Percentiles rank a stretch among this genome's conserved stretches.
These are phyloP conservation scores for Ovis canadensis DNA, from an alignment of 2,113 vertebrate species.

Conservation along the genomic window DNA sequence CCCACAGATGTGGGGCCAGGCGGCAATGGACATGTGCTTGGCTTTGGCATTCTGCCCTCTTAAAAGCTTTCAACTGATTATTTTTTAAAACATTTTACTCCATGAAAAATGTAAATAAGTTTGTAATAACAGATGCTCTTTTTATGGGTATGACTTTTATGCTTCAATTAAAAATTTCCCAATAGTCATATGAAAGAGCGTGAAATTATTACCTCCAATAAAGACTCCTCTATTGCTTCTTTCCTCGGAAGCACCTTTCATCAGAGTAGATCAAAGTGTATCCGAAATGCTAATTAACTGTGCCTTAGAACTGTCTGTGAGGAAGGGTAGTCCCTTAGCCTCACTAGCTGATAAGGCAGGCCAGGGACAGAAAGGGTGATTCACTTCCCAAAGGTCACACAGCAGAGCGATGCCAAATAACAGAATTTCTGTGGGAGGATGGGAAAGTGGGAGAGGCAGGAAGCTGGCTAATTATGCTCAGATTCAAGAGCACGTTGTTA, in stretches of 20 bases:
- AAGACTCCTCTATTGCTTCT: conserved; percentile 48
- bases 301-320: conserved; percentile 17
- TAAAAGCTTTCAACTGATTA: conserved; percentile 75
- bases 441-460: neutral
- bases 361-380: conserved; percentile 9
- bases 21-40: conserved; percentile 72
- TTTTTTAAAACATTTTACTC: conserved; percentile 74
- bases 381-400: conserved; percentile 18
- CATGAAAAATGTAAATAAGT: conserved; percentile 73
- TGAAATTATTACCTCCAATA: conserved; percentile 72
- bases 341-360: conserved; percentile 7
- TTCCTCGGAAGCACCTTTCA: conserved; percentile 70
- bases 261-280: conserved; percentile 70
- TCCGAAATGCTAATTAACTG: conserved; percentile 58
- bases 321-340: conserved; percentile 1
- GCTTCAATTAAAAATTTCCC: conserved; percentile 67
- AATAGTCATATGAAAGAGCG: conserved; percentile 64
- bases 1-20: conserved; percentile 81
- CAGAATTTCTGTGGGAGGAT: neutral
- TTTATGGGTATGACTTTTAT: conserved; percentile 72
- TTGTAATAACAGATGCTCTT: conserved; percentile 68
- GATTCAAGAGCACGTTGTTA: neutral
- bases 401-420: neutral
- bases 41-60: conserved; percentile 74
- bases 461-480: neutral